These are phyloP conservation scores for Palythoa heliodiscus DNA, from an alignment of 92 coral and sea anemone species.

Conservation along the genomic window DNA sequence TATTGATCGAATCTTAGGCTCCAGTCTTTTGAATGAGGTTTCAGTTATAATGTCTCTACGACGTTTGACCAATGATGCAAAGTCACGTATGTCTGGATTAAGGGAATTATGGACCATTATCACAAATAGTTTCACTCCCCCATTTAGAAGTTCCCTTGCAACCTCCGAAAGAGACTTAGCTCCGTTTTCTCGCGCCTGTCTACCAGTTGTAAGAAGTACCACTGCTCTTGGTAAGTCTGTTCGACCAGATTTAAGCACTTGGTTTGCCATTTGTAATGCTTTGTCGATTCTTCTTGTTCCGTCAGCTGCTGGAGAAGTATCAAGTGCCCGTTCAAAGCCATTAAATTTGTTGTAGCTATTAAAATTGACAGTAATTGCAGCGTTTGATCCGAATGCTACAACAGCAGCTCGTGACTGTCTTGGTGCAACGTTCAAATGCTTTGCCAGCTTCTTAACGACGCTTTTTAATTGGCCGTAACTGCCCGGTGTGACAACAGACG, in stretches of 20 bases:
- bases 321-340: conserved; percentile 53
- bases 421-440: conserved; percentile 61
- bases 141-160: background rate
- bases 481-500: conserved; percentile 56
- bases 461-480: conserved; percentile 40
- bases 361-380: conserved; percentile 48
- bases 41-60: conserved; percentile 33
- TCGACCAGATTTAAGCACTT: conserved; percentile 11
- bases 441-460: conserved; percentile 60
- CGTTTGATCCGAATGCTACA: conserved; percentile 49
- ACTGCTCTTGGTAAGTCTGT: conserved; percentile 16
- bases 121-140: conserved; percentile 22
- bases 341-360: conserved; percentile 52
- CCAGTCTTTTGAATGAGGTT: conserved; percentile 8
- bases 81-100: conserved; percentile 30
- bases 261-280: conserved; percentile 46
- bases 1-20: conserved; percentile 32
- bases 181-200: conserved; percentile 33
- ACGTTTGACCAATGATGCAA: conserved; percentile 6
- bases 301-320: conserved; percentile 46
- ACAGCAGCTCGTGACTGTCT: conserved; percentile 68
- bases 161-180: conserved; percentile 27
- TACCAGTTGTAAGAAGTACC: conserved; percentile 20
- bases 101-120: conserved; percentile 18
- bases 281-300: conserved; percentile 60